Conservation (phyloP, 2,797 vertebrate species). For the Kryptolebias ocellatus region DNA sequence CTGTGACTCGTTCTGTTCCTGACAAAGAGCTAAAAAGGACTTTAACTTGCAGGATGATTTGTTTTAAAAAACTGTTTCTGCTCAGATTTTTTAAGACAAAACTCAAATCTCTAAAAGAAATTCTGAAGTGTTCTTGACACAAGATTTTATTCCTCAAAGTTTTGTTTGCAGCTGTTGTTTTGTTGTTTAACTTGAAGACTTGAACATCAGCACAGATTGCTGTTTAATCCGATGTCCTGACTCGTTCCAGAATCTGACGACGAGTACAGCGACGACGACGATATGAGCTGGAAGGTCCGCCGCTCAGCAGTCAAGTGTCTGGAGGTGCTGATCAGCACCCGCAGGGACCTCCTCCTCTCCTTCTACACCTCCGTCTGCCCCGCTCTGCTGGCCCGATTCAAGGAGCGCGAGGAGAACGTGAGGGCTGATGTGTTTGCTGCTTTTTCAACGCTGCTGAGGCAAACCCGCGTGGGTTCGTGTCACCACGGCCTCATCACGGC, state of each 20-base stretch:
- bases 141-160: too few relatives aligned
- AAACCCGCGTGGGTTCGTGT: slow-evolving; percentile 81
- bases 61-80: too few relatives aligned
- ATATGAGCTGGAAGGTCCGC: slow-evolving; percentile 97
- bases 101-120: too few relatives aligned
- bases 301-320: slow-evolving; percentile 91
- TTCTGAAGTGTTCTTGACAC: too few relatives aligned
- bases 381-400: slow-evolving; percentile 88
- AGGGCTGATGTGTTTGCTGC: slow-evolving; percentile 89
- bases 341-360: slow-evolving; percentile 87
- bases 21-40: too few relatives aligned
- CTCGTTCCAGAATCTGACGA: slow-evolving; percentile 86
- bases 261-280: slow-evolving; percentile 93
- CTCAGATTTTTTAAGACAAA: too few relatives aligned
- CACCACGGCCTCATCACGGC: slow-evolving; percentile 31
- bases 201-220: neutral
- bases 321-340: slow-evolving; percentile 86
- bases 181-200: neutral
- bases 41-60: too few relatives aligned
- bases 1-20: neutral
- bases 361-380: slow-evolving; percentile 88
- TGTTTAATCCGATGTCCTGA: neutral
- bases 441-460: slow-evolving; percentile 88
- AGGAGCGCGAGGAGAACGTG: slow-evolving; percentile 95
- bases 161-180: too few relatives aligned